phyloP scores from a whole-genome alignment of 2,888 invertebrate species.

The Stegana nigrithorax region DNA sequence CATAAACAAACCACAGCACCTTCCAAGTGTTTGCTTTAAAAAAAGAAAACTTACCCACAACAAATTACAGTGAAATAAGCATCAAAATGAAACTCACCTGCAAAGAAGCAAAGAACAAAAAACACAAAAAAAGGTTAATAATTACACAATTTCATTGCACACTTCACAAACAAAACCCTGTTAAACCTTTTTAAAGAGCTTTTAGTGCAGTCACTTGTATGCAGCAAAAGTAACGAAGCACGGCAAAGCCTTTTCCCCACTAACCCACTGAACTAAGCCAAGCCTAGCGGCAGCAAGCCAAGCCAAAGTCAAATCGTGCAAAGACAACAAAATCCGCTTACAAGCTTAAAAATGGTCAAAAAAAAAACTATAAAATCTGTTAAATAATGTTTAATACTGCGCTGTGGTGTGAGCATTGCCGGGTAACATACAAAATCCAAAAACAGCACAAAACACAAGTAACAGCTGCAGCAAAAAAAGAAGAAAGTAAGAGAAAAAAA shows the following conservation, averaged over 20 bases:
- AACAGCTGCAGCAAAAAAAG: neutral
- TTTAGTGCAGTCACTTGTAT: neutral
- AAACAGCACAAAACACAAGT: conserved; percentile 18
- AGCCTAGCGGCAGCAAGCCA: conserved; percentile 12
- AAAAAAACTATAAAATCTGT: conserved; percentile 20
- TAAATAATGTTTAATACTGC: conserved; percentile 17
- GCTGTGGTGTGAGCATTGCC: too few relatives aligned
- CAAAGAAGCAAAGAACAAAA: conserved; percentile 30
- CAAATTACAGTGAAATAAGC: neutral
- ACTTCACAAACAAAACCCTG: neutral
- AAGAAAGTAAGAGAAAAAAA: neutral
- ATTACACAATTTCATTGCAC: conserved; percentile 8
- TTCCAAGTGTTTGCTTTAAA: too few relatives aligned
- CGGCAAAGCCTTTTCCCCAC: conserved; percentile 3
- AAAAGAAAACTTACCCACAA: conserved; percentile 28
- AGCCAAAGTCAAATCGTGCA: neutral
- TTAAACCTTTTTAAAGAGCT: neutral
- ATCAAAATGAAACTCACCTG: conserved; percentile 39
- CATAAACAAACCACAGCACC: too few relatives aligned
- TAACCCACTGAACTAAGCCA: conserved; percentile 7
- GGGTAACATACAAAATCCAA: conserved; percentile 24
- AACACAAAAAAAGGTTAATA: conserved; percentile 16
- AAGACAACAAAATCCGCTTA: conserved; percentile 19
- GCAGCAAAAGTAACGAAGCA: neutral
- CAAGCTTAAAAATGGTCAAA: conserved; percentile 12